These are phyloP conservation scores for Nautilus pompilius DNA, from an alignment of 1,140 invertebrate species.

Conservation along the genomic window DNA sequence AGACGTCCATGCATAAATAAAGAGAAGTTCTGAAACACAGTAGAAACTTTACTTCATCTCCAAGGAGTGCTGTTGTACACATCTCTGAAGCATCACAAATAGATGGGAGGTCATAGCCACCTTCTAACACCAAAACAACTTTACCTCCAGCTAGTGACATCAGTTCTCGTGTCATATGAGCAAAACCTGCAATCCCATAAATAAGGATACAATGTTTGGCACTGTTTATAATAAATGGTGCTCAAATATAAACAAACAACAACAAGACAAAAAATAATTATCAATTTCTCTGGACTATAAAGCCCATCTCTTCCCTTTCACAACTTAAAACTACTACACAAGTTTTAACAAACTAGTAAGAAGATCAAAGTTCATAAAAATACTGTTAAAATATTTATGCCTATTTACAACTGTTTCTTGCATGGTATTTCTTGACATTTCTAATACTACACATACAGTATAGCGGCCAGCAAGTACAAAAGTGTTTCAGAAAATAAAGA, in stretches of 20 bases:
- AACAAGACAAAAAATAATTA: not conserved
- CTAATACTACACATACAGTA: too few relatives aligned
- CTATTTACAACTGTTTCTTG: too few relatives aligned
- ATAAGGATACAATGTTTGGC: too few relatives aligned
- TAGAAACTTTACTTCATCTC: constrained; percentile 37
- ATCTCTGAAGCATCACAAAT: constrained; percentile 98
- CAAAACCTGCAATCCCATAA: constrained; percentile 74
- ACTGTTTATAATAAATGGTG: not conserved
- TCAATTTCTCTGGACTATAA: not conserved
- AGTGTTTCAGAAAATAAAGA: too few relatives aligned
- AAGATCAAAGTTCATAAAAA: too few relatives aligned
- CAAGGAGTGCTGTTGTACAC: constrained; percentile 83
- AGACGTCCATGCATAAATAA: too few relatives aligned
- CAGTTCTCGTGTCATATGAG: constrained; percentile 91
- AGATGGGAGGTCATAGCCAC: constrained; percentile 92
- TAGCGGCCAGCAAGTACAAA: too few relatives aligned
- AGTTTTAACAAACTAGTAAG: too few relatives aligned
- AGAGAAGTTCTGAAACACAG: not conserved
- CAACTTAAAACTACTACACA: too few relatives aligned
- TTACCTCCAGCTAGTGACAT: constrained; percentile 87
- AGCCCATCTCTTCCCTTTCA: too few relatives aligned
- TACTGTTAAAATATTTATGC: too few relatives aligned
- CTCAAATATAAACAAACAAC: not conserved
- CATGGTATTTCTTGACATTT: too few relatives aligned
- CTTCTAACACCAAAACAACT: constrained; percentile 61